These are phyloP conservation scores for Liopterus haemorrhoidalis DNA, from an alignment of 2,888 invertebrate genomes.

Conservation along the genomic window DNA sequence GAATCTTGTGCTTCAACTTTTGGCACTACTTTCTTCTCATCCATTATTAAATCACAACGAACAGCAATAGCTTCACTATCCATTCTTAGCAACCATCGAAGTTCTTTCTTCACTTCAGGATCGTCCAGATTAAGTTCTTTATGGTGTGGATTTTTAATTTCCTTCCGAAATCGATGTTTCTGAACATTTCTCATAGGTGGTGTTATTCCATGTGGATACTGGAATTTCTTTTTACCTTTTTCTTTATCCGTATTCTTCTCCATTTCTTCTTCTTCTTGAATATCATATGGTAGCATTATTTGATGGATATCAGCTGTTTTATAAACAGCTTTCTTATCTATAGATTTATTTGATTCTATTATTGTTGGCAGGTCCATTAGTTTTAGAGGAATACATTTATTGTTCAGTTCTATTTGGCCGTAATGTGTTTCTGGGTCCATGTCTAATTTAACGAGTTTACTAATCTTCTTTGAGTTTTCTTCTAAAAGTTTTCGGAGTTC, in stretches of 20 bases:
- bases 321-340: slow-evolving; percentile 61
- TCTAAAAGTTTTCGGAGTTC: slow-evolving; percentile 48
- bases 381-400: slow-evolving; percentile 52
- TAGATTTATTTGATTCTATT: slow-evolving; percentile 61
- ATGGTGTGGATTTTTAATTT: slow-evolving; percentile 43
- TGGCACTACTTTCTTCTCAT: slow-evolving; percentile 1
- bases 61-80: slow-evolving; percentile 54
- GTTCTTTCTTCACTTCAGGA: slow-evolving; percentile 61
- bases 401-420: slow-evolving; percentile 53
- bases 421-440: slow-evolving; percentile 53
- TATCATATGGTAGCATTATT: slow-evolving; percentile 46
- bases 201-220: slow-evolving; percentile 61
- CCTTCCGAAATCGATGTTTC: slow-evolving; percentile 59
- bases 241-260: slow-evolving; percentile 37
- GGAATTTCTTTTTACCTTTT: slow-evolving; percentile 47
- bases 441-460: slow-evolving; percentile 53
- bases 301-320: slow-evolving; percentile 65
- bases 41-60: slow-evolving; percentile 14
- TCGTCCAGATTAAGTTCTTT: slow-evolving; percentile 64
- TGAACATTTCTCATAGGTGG: slow-evolving; percentile 66
- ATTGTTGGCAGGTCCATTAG: slow-evolving; percentile 60
- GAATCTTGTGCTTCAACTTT: too few species aligned
- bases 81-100: slow-evolving; percentile 54
- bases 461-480: slow-evolving; percentile 52
- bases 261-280: slow-evolving; percentile 35